Percentiles rank a stretch among this genome's conserved stretches.
phyloP scores from a whole-genome alignment of 2,113 vertebrate species.

The Nesoenas mayeri region DNA sequence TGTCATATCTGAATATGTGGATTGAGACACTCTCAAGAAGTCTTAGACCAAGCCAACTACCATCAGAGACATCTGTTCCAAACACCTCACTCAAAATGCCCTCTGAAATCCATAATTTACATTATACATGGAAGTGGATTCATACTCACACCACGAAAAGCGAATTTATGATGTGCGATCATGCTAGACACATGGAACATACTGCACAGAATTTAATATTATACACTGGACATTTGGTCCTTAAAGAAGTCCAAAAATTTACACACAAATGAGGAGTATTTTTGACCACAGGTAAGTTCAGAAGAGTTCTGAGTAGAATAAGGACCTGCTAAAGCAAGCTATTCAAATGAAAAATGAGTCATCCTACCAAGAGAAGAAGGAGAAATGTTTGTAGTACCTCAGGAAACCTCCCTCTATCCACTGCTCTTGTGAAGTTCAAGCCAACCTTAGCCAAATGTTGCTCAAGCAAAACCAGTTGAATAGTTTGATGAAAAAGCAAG shows the following conservation, averaged over 20 bases:
- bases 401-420: neutral
- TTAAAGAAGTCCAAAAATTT: neutral
- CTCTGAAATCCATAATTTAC: neutral
- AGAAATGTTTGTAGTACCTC: neutral
- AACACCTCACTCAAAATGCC: neutral
- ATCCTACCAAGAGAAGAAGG: neutral
- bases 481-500: neutral
- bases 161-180: neutral
- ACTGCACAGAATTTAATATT: neutral
- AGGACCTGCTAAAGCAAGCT: neutral
- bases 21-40: neutral
- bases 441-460: neutral
- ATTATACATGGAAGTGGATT: neutral
- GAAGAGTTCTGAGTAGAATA: neutral
- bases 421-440: neutral
- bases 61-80: neutral
- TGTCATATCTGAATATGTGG: neutral
- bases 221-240: rapidly evolving
- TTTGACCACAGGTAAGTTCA: neutral
- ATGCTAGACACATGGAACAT: neutral
- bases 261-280: neutral
- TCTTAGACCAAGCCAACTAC: neutral
- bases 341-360: neutral
- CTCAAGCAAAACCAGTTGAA: neutral
- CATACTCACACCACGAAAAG: neutral